Percentiles rank a stretch among this genome's conserved stretches.
Evolutionary conservation across 1,140 invertebrate species (phyloP).

Genomic region (Drosophila lacteicornis): DNA sequence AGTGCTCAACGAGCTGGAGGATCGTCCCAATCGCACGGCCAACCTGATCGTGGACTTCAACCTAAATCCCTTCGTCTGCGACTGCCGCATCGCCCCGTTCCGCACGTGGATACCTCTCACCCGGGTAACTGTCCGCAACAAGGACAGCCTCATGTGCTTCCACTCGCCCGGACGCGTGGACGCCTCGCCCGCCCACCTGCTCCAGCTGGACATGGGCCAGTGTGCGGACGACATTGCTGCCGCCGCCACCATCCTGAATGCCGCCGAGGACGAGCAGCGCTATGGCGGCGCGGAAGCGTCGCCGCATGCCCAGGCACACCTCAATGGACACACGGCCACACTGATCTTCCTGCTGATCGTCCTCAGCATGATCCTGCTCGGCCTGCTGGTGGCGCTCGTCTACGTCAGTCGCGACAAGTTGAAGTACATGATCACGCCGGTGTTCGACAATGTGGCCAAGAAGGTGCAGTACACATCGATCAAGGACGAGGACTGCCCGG

Average conservation of each 20-base stretch:
- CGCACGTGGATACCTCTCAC: constrained; percentile 88
- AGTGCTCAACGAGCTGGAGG: constrained; percentile 87
- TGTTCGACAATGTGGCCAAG: constrained; percentile 88
- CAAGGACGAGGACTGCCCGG: constrained; percentile 85
- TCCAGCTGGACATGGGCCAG: constrained; percentile 82
- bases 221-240: constrained; percentile 78
- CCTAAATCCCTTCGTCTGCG: constrained; percentile 89
- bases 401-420: constrained; percentile 88
- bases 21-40: constrained; percentile 85
- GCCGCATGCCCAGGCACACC: constrained; percentile 50
- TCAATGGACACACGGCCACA: constrained; percentile 85
- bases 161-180: constrained; percentile 66
- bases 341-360: constrained; percentile 87
- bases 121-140: constrained; percentile 87
- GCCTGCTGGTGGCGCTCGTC: constrained; percentile 86
- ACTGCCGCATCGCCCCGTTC: constrained; percentile 88
- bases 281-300: constrained; percentile 40
- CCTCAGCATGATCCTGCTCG: constrained; percentile 86
- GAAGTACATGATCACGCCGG: constrained; percentile 87
- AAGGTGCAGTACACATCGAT: constrained; percentile 92
- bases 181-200: constrained; percentile 72
- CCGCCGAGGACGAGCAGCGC: constrained; percentile 58
- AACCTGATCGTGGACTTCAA: constrained; percentile 89
- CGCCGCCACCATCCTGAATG: constrained; percentile 71
- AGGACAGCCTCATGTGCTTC: constrained; percentile 86